These are phyloP conservation scores for Lymantria monacha DNA, from an alignment of 2,888 invertebrate species.

Conservation along the genomic window DNA sequence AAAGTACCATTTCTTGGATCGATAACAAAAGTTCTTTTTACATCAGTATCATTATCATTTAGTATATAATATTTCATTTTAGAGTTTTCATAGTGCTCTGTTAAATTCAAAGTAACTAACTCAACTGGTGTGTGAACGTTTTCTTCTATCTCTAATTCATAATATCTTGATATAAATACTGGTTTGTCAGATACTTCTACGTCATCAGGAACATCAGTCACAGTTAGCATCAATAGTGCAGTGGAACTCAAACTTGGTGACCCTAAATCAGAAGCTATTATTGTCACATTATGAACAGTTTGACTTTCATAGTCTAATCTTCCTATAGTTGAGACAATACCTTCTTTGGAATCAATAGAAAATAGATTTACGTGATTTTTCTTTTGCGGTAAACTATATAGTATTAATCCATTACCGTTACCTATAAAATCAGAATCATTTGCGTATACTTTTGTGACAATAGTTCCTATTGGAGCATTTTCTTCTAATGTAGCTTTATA, in stretches of 20 bases:
- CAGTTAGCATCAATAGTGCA: constrained; percentile 86
- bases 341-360: constrained; percentile 92
- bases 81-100: constrained; percentile 84
- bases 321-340: constrained; percentile 88
- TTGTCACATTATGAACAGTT: constrained; percentile 87
- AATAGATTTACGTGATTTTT: constrained; percentile 85
- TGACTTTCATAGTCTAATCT: constrained; percentile 87
- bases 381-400: constrained; percentile 88
- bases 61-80: constrained; percentile 85
- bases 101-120: constrained; percentile 89
- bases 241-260: constrained; percentile 91
- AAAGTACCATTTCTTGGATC: constrained; percentile 90
- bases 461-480: constrained; percentile 88
- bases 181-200: constrained; percentile 70
- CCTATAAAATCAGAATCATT: constrained; percentile 93
- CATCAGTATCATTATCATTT: constrained; percentile 81
- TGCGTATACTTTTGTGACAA: constrained; percentile 89
- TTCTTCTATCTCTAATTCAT: constrained; percentile 91
- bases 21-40: constrained; percentile 86
- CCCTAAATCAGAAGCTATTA: constrained; percentile 92
- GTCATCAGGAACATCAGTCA: constrained; percentile 85
- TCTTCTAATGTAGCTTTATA: constrained; percentile 90
- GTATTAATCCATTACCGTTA: constrained; percentile 92
- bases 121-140: constrained; percentile 89
- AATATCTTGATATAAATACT: constrained; percentile 86